Base-by-base conservation (phyloP, 2,797 vertebrate species). In the Lacerta bilineata region DNA sequence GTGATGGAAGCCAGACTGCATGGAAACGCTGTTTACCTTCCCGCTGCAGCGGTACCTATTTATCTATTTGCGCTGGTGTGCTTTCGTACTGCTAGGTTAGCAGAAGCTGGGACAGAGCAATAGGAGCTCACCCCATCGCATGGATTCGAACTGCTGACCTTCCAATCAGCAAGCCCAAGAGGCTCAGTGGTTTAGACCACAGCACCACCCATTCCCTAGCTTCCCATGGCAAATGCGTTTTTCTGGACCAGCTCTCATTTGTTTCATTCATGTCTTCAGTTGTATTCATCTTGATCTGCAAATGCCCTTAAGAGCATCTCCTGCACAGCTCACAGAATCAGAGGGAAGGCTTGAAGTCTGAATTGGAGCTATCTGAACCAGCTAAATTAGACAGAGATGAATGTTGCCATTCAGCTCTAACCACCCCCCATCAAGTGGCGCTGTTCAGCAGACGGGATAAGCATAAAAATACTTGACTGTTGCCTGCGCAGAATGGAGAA, bases 331-430 rank as follows among this genome's bases (percentile, higher is more conserved):
- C 11, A 5, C 6, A 5, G 13, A 43, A 36, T 36, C n/a, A 23
- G 68, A 41, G 2, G 1, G 61, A 41, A 64, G 27, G 39, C 15
- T 83, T 43, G 10, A 55, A 27, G 64, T 50, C 43, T 86, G 84
- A 29, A 69, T 69, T 7, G 10, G 13, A 50, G 64, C 76, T 76
- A 86, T 36, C 20, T 25, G 43, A 69, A 80, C 68, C n/a, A 69
- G 27, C 76, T 55, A 36, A 79, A 80, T 80, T 50, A 79, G 85
- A 55, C 76, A 79, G 76, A 79, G 85, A 86, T 79, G 41, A 78
- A 86, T 79, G 76, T 27, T 36, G 61, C 85, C 64, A 20, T 50
- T 69, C 33, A 50, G 20, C 2, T 79, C 64, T 69, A 86, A 79
- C 11, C 64, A 55, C 85, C 17, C 69, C 76, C 76, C 64, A 25